phyloP scores from a whole-genome alignment of 1,140 invertebrate species.

The Melipona quadrifasciata region DNA sequence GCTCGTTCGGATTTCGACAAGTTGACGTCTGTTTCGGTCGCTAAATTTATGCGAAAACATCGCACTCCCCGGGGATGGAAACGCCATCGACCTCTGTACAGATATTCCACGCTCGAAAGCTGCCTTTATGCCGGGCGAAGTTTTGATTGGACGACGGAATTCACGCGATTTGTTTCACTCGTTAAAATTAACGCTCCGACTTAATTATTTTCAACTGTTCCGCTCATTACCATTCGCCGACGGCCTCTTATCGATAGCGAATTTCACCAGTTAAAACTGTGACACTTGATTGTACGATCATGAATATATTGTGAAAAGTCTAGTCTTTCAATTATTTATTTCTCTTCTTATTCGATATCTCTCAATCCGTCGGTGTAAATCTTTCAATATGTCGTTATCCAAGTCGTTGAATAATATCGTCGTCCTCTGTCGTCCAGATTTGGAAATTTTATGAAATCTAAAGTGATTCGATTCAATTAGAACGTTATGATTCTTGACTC shows the following conservation, averaged over 20 bases:
- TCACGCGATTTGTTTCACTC: slow-evolving; percentile 11
- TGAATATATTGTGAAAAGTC: too few species aligned
- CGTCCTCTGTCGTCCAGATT: too few species aligned
- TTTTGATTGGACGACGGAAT: slow-evolving; percentile 33
- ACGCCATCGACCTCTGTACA: slow-evolving; percentile 11
- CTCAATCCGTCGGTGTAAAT: too few species aligned
- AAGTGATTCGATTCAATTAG: too few species aligned
- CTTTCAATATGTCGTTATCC: too few species aligned
- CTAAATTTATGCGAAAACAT: slow-evolving; percentile 29
- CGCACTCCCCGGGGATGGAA: not conserved
- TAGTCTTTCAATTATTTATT: too few species aligned
- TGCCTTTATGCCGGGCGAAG: slow-evolving; percentile 9
- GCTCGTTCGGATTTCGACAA: slow-evolving; percentile 19
- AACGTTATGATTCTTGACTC: too few species aligned
- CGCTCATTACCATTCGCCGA: not conserved
- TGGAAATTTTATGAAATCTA: too few species aligned
- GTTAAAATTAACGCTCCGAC: slow-evolving; percentile 29
- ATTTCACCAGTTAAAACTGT: too few species aligned
- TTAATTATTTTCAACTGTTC: slow-evolving; percentile 35
- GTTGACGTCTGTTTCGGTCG: slow-evolving; percentile 19
- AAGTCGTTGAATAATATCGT: too few species aligned
- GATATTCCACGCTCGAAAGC: not conserved
- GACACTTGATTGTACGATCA: not conserved
- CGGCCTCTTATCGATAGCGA: slow-evolving; percentile 1
- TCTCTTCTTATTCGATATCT: too few species aligned